Evolutionary conservation across 2,113 vertebrate genomes (phyloP), one percentile per base, ranked within the genome.

Genomic region (Ibidorhyncha struthersii): DNA sequence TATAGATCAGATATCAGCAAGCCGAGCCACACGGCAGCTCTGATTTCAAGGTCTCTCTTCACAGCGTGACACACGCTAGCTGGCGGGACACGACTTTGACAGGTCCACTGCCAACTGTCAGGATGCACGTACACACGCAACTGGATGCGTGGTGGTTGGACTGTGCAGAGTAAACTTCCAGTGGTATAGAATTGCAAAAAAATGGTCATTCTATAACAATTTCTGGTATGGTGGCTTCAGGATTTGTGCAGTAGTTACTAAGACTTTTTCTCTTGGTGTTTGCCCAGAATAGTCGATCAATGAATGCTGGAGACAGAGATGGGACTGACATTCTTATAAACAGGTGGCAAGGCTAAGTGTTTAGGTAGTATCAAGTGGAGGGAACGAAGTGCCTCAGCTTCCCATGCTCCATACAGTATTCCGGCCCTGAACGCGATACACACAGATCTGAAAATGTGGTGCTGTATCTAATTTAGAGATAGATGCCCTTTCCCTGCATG

Each of bases 1-100:
- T 82, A 53, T 52, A 92, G 72, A 87, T 92, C 73, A 36, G 43
- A 61, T 92, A 87, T 79, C 94, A 86, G 65, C 14, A 16, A 87
- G 82, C 65, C 0, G 1, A 86, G 50, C 61, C 81, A 41, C 63
- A 32, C 20, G 52, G 45, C 14, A 14, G 69, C 82, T 86, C 63
- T 89, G 73, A 72, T 74, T 92, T 93, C 92, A 83, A 66, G 74
- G 58, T 53, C 50, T 69, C 34, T 89, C 85, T 86, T 89, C 74
- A 40, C 70, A 40, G 49, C 5, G 0, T 76, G 53, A 96, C 83
- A 91, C 13, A 86, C 13, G 13, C 29, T 78, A 32, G 59, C 47
- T 83, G 66, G 53, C 17, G 19, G 93, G 53, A 82, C 47, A 58
- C n/a, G 65, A n/a, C 43, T 84, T 89, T 38, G 36, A 40, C 70